Base-by-base conservation (phyloP, 1,140 invertebrate species). In the Meloidogyne chitwoodi region DNA sequence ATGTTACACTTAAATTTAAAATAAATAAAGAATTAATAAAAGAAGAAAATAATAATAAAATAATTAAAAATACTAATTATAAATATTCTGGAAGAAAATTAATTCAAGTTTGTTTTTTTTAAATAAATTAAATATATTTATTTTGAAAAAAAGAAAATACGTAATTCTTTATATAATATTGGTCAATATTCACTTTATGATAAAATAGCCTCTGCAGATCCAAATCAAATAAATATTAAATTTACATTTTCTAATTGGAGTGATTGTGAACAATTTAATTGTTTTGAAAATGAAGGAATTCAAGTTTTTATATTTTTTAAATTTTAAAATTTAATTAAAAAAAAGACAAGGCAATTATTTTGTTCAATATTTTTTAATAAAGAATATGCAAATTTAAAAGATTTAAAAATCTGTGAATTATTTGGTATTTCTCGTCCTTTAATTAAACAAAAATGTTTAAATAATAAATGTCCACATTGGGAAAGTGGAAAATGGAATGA, bases 1-100 rank as follows among this genome's bases (percentile, higher is more conserved):
- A 87, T 75, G 82, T 86, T 6, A 87, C 84, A 26, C 67, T 86
- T 1, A 74, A 70, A 29, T 85, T 85, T 69, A 85, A 85, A 66
- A 75, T 71, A 27, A 8, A 75, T 41, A 70, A 81, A 29, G n/a
- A 22, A 48, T n/a, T n/a, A n/a, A n/a, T n/a, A n/a, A n/a, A n/a
- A n/a, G n/a, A n/a, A n/a, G n/a, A n/a, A n/a, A n/a, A n/a, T n/a
- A n/a, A n/a, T n/a, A 31, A 74, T 61, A 14, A 73, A 44, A 75
- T 11, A n/a, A 66, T 27, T 22, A 31, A 8, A 14, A 66, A 72
- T 68, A 72, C n/a, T 75, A 38, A 27, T 26, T 14, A 22, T 31
- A 27, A 65, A 68, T 8, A 68, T 29, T 0, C 62, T 19, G 29
- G 29, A 16, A 44, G 24, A 12, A 68, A 48, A 68, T 31, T 68